phyloP scores from a whole-genome alignment of 92 coral and sea anemone species.

The Virgularia gustaviana region DNA sequence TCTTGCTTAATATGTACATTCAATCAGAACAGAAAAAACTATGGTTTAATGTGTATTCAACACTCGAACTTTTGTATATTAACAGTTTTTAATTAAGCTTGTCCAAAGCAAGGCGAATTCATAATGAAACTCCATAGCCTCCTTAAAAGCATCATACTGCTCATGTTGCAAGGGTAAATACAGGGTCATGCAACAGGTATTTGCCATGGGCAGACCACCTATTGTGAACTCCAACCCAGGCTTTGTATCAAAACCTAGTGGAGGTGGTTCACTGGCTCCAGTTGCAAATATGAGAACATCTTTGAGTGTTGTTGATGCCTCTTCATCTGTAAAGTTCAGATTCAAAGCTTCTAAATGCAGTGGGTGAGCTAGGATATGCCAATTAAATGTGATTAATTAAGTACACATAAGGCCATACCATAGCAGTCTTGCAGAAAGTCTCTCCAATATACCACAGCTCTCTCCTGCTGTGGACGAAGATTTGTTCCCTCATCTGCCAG shows the following conservation, averaged over 20 bases:
- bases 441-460: no score
- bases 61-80: neutral
- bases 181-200: constrained; percentile 24
- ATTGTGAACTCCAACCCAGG: constrained; percentile 28
- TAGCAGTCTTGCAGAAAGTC: no score
- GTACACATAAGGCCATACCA: no score
- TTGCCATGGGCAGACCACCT: constrained; percentile 31
- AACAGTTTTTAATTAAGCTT: neutral
- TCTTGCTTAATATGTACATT: neutral
- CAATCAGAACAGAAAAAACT: neutral
- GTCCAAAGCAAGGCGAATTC: constrained; percentile 31
- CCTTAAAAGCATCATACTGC: constrained; percentile 24
- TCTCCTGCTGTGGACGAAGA: no score
- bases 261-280: constrained; percentile 35
- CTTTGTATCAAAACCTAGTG: constrained; percentile 29
- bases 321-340: neutral
- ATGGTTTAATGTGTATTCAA: neutral
- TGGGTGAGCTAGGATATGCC: no score
- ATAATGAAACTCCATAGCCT: constrained; percentile 31
- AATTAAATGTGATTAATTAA: no score
- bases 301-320: constrained; percentile 9
- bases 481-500: no score
- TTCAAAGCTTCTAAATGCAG: no score
- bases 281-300: constrained; percentile 34
- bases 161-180: constrained; percentile 6